Conservation (phyloP, 2,113 vertebrate species). For the Agapornis roseicollis region DNA sequence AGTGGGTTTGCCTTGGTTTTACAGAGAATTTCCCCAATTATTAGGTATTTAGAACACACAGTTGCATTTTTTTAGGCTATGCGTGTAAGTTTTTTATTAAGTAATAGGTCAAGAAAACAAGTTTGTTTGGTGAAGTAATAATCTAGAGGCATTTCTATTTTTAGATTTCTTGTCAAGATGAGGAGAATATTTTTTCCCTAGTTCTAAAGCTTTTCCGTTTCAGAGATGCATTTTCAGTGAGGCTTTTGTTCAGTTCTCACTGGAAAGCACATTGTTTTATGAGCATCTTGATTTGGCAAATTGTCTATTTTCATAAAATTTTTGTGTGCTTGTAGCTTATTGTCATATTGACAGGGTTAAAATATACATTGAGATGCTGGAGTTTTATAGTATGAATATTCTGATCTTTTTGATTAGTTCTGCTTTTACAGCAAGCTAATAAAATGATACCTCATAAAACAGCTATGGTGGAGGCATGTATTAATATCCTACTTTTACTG, state of each 20-base stretch:
- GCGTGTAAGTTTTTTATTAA: background rate
- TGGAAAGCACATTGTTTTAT: background rate
- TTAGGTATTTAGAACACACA: background rate
- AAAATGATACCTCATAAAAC: background rate
- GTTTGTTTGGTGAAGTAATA: background rate
- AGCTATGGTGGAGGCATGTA: background rate
- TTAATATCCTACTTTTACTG: background rate
- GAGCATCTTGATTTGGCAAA: background rate
- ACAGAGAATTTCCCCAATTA: background rate
- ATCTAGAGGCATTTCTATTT: background rate
- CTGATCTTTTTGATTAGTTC: background rate
- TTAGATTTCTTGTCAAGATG: background rate
- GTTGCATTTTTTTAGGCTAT: background rate
- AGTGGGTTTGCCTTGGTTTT: slow-evolving; percentile 7
- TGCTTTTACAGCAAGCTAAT: background rate
- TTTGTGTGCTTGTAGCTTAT: background rate
- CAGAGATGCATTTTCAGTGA: background rate
- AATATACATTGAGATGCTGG: background rate
- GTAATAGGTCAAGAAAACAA: background rate
- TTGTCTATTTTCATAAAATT: background rate
- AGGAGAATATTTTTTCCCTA: background rate
- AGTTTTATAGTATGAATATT: background rate
- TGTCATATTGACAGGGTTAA: background rate
- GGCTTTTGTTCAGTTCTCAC: background rate
- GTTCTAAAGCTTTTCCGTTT: background rate